Conservation (phyloP, 2,797 vertebrate species). For the Sebastolobus alascanus region DNA sequence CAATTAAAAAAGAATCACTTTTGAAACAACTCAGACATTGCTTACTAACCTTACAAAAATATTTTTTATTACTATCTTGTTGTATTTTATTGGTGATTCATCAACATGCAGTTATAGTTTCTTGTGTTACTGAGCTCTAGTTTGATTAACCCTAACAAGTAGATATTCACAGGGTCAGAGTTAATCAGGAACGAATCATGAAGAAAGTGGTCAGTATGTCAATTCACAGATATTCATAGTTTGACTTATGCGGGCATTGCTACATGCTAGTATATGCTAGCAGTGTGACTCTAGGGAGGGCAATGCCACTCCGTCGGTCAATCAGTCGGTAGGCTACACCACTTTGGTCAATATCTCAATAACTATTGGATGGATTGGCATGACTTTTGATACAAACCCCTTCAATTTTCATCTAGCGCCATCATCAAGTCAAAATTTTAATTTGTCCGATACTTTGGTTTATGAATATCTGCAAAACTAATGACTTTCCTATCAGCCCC, state of each 20-base stretch:
- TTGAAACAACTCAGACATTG: slow-evolving; percentile 9
- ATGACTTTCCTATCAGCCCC: too few relatives aligned
- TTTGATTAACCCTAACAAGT: not conserved
- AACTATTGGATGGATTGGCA: not conserved
- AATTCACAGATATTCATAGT: not conserved
- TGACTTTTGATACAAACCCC: not conserved
- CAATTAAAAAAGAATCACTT: not conserved
- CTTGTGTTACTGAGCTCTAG: not conserved
- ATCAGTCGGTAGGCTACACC: not conserved
- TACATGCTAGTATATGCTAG: not conserved
- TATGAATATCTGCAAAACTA: too few relatives aligned
- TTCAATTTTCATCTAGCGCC: not conserved
- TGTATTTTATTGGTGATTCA: slow-evolving; percentile 3
- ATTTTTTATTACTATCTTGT: not conserved
- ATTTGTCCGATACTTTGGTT: too few relatives aligned
- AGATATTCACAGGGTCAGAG: not conserved
- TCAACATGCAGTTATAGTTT: not conserved
- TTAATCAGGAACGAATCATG: not conserved
- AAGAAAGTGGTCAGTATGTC: not conserved
- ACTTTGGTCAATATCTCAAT: not conserved
- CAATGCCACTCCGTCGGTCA: not conserved
- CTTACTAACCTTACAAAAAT: not conserved
- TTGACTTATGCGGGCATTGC: not conserved
- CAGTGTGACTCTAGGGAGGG: not conserved
- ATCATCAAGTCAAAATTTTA: not conserved